These are phyloP conservation scores for Burhinus bistriatus DNA, from an alignment of 2,113 vertebrate species.

Conservation along the genomic window DNA sequence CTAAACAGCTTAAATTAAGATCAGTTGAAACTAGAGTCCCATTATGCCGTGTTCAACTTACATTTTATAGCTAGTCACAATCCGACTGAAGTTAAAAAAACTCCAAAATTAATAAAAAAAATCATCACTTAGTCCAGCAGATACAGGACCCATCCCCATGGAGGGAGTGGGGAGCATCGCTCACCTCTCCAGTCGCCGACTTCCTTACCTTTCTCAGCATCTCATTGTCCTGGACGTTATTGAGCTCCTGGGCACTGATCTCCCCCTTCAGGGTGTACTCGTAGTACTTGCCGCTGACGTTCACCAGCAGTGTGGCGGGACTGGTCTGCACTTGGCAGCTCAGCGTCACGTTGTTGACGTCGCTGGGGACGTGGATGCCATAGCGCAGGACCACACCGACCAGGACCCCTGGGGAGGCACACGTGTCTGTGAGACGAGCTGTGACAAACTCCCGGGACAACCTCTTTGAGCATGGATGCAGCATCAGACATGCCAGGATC, in stretches of 20 bases:
- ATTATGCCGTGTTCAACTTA: neutral
- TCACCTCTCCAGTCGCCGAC: neutral
- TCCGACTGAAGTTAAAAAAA: neutral
- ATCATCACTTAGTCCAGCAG: neutral
- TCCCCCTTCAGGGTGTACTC: constrained; percentile 96
- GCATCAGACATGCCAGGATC: neutral
- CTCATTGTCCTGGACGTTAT: constrained; percentile 90
- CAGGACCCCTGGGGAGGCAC: constrained; percentile 81
- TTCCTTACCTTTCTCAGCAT: constrained; percentile 93
- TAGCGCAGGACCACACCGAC: constrained; percentile 93
- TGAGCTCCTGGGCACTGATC: constrained; percentile 82
- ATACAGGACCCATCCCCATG: fast-evolving
- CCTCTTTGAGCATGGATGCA: neutral
- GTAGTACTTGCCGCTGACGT: constrained; percentile 92
- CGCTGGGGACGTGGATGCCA: constrained; percentile 88
- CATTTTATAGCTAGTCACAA: neutral
- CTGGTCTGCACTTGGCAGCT: constrained; percentile 90
- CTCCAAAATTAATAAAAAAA: neutral
- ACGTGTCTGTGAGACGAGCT: neutral
- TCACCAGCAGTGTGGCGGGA: constrained; percentile 90
- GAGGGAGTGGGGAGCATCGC: fast-evolving
- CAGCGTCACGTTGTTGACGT: constrained; percentile 84
- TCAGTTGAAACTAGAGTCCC: neutral
- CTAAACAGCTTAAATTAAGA: neutral
- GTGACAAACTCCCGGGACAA: fast-evolving